Conservation (phyloP, 2,113 vertebrate species). For the Tyrannus savana region DNA sequence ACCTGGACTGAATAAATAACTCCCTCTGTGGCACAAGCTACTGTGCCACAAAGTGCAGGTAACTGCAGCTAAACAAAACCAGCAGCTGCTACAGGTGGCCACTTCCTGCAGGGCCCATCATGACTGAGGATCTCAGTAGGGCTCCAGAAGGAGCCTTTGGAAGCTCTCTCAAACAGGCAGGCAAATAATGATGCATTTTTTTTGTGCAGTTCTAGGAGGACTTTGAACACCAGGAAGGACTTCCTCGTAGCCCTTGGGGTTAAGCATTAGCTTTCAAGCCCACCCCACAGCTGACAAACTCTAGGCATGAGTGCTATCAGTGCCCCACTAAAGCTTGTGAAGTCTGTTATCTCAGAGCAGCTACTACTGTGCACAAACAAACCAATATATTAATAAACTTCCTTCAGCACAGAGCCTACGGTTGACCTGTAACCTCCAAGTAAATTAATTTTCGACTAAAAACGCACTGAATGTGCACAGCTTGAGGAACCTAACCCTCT, state of each 20-base stretch:
- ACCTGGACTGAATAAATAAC: background rate
- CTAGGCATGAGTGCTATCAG: background rate
- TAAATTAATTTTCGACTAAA: background rate
- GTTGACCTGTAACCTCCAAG: background rate
- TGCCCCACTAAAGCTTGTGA: background rate
- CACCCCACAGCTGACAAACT: background rate
- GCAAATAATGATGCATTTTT: background rate
- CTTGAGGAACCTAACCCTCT: background rate
- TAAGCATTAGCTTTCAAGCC: background rate
- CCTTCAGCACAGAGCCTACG: background rate
- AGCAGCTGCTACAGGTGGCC: background rate
- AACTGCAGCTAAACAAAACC: background rate
- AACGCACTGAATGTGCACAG: background rate
- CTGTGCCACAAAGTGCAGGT: background rate
- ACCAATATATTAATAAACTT: background rate
- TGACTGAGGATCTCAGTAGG: background rate
- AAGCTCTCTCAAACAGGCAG: background rate
- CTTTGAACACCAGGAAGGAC: background rate
- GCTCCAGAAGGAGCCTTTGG: background rate
- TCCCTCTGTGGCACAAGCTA: background rate
- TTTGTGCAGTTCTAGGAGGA: background rate
- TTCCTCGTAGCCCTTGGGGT: fast-evolving
- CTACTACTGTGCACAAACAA: background rate
- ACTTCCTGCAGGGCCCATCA: background rate
- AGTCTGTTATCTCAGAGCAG: background rate